Conservation (phyloP, 37 sponge, comb jelly and placozoan species). For the Petrosia ficiformis region DNA sequence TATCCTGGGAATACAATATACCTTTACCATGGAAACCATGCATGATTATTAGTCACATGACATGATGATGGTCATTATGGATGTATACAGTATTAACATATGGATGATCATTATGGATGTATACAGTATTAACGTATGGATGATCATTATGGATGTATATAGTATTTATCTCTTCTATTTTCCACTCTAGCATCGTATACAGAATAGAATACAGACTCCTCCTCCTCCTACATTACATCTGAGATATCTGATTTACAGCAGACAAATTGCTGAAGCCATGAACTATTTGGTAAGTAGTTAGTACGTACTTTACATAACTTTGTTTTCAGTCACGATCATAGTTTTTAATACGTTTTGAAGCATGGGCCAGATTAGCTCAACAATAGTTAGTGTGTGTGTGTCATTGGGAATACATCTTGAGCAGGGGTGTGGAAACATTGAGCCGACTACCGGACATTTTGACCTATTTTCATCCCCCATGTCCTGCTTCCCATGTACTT, state of each 20-base stretch:
- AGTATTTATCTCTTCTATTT: no score
- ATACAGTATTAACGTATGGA: background rate
- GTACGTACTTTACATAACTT: background rate
- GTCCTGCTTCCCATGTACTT: no score
- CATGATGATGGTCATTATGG: background rate
- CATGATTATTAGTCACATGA: no score
- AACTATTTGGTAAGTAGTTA: constrained; percentile 54
- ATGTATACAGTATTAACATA: background rate
- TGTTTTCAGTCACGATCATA: background rate
- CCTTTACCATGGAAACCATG: no score
- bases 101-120: background rate
- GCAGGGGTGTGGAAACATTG: no score
- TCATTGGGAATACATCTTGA: no score
- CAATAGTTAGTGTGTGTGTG: no score
- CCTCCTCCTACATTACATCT: background rate
- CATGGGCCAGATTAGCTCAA: no score
- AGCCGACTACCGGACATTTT: no score
- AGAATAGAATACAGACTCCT: background rate
- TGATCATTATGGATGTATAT: background rate
- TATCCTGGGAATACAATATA: background rate
- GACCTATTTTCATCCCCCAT: no score
- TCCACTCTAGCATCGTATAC: no score
- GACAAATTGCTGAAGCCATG: constrained; percentile 71
- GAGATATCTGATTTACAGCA: constrained; percentile 9
- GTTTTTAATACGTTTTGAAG: no score